These are phyloP conservation scores for Drosophila monieri DNA, from an alignment of 2,888 invertebrate genomes.

Conservation along the genomic window DNA sequence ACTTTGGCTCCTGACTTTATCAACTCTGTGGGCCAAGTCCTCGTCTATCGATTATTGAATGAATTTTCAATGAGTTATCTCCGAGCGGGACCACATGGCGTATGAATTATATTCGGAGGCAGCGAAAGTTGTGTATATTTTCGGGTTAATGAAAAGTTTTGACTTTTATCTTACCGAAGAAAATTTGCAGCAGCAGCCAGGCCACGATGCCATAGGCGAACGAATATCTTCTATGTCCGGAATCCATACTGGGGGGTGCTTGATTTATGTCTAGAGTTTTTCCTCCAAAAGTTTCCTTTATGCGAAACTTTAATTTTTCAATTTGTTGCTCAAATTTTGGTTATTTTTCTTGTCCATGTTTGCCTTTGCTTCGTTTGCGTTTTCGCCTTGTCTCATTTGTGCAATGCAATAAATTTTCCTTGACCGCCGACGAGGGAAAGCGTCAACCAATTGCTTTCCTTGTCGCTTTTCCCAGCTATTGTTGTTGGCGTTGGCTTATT, in stretches of 20 bases:
- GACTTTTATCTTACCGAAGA: constrained; percentile 25
- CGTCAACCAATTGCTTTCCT: constrained; percentile 56
- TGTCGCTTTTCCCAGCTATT: constrained; percentile 19
- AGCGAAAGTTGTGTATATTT: constrained; percentile 13
- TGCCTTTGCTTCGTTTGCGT: constrained; percentile 50
- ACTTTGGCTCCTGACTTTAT: constrained; percentile 34
- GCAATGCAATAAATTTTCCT: constrained; percentile 75
- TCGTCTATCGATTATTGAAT: constrained; percentile 38
- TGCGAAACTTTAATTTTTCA: constrained; percentile 77
- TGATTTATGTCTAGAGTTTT: constrained; percentile 14
- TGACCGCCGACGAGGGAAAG: constrained; percentile 76
- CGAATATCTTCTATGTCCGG: constrained; percentile 43
- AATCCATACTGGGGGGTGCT: constrained; percentile 23
- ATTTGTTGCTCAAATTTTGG: constrained; percentile 73
- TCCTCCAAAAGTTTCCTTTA: constrained; percentile 53
- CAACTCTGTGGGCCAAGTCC: constrained; percentile 16
- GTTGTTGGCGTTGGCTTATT: constrained; percentile 62
- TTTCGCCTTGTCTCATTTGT: constrained; percentile 73
- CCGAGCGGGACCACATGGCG: constrained; percentile 13
- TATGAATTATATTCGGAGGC: constrained; percentile 15
- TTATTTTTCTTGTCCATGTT: constrained; percentile 62
- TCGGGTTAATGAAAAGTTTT: constrained; percentile 21
- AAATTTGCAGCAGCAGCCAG: constrained; percentile 38
- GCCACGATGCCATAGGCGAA: constrained; percentile 32
- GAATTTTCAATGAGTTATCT: constrained; percentile 37